These are phyloP conservation scores for Allenopithecus nigroviridis DNA, from an alignment of 2,797 vertebrate genomes.

Conservation along the genomic window DNA sequence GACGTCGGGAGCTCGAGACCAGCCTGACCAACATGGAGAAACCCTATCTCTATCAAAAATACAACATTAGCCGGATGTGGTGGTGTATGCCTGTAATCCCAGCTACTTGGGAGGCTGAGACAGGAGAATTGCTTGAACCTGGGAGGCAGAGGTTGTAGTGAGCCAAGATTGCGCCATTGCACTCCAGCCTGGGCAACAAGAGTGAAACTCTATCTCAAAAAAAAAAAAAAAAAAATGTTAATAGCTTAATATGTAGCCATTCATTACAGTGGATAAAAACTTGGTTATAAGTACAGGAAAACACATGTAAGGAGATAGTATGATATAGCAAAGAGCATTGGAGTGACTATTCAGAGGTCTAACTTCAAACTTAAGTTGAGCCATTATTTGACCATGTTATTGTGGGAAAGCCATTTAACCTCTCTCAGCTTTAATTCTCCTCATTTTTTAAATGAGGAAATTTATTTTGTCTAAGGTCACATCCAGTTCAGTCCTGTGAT, in stretches of 20 bases:
- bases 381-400: neutral
- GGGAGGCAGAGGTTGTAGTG: no score
- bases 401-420: neutral
- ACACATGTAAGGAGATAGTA: neutral
- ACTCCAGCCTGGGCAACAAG: no score
- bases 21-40: no score
- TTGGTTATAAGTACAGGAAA: neutral
- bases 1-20: no score
- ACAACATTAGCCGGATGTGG: no score
- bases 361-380: neutral
- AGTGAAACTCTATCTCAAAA: no score
- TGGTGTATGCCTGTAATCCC: no score
- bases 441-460: conserved; percentile 26
- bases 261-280: conserved; percentile 21
- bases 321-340: neutral
- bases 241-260: neutral
- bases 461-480: conserved; percentile 24
- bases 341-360: neutral
- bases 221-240: neutral
- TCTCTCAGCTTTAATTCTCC: neutral
- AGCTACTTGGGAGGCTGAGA: no score
- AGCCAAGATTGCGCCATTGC: no score
- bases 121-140: no score
- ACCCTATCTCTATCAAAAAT: no score
- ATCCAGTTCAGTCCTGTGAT: conserved; percentile 7